Evolutionary conservation across 2,888 invertebrate genomes (phyloP).

Genomic region (Pachymerium ferrugineum): DNA sequence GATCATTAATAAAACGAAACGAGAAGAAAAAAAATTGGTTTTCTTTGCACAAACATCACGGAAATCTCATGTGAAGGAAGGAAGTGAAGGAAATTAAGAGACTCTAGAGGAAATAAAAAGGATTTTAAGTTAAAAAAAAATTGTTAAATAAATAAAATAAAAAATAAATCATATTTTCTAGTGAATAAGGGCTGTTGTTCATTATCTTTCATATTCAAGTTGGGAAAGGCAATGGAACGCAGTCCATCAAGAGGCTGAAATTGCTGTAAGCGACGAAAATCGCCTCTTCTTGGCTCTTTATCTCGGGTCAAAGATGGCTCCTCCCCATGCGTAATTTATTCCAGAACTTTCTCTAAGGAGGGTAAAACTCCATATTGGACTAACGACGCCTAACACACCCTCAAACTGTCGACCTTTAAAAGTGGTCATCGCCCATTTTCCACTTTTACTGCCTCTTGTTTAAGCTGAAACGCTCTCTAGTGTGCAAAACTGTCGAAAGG

Average conservation of each 20-base stretch:
- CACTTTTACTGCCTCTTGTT: conserved; percentile 21
- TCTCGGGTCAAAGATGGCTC: conserved; percentile 1
- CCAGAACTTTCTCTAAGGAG: not conserved
- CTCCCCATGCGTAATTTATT: conserved; percentile 4
- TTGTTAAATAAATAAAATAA: not conserved
- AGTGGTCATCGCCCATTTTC: not conserved
- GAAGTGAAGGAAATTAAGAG: not conserved
- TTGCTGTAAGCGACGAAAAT: not conserved
- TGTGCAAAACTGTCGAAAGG: not conserved
- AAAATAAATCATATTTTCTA: not conserved
- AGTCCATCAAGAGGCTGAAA: conserved; percentile 1
- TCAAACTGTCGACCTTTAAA: conserved; percentile 1
- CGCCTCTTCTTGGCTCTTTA: conserved; percentile 11
- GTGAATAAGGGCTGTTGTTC: not conserved
- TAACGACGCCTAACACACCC: no score
- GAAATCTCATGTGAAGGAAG: not conserved
- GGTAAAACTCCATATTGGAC: conserved; percentile 2
- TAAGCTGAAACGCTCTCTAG: not conserved
- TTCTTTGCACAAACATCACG: not conserved
- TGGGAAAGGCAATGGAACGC: not conserved
- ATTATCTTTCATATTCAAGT: not conserved
- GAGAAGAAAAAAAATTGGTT: not conserved
- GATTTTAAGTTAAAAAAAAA: not conserved
- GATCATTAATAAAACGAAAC: conserved; percentile 19
- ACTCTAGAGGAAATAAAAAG: not conserved